Base-by-base conservation (phyloP, 2,888 invertebrate species). In the Perdita meconis region DNA sequence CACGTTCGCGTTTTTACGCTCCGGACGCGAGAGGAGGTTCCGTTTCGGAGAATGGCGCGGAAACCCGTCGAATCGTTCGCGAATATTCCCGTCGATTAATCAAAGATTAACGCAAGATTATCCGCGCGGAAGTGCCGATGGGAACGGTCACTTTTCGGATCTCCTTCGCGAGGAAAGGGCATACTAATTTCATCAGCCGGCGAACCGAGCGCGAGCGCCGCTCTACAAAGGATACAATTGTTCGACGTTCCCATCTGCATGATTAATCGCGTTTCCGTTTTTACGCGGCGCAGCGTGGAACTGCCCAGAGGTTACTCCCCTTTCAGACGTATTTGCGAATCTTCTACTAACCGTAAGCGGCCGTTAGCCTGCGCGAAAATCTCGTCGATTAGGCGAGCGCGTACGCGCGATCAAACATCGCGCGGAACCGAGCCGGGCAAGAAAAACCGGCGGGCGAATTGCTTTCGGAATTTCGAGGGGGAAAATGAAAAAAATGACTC, bases 141-240 rank as follows among this genome's bases (percentile, higher is more conserved):
- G 4, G 22, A 38, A 22, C 13, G 19, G 44, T n/a, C 0, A 8
- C 30, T 53, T 44, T 44, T 44, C 55, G 36, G 16, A 22, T 51
- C 36, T 57, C 50, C 19, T 22, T 13, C 19, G 26, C 13, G 50
- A 24, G 40, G 72, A 56, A 42, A 44, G 40, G 24, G n/a, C n/a
- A n/a, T 40, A 60, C 42, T 71, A 60, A 61, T 61, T 72, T 56
- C 72, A 50, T 72, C 26, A 44, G 34, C 10, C 26, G 38, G 40
- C 38, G 36, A 74, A 74, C 56, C 74, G 50, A 56, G 57, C 72
- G 47, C 42, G 26, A 63, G 51, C 40, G 50, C 64, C 44, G 51
- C 12, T 38, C 30, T 36, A 64, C 73, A 74, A 57, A 74, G 73
- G 74, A 73, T 63, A 47, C 73, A 34, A 73, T 74, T 64, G 74